Evolutionary conservation across 2,888 invertebrate species (phyloP).

Genomic region (Boloria selene): DNA sequence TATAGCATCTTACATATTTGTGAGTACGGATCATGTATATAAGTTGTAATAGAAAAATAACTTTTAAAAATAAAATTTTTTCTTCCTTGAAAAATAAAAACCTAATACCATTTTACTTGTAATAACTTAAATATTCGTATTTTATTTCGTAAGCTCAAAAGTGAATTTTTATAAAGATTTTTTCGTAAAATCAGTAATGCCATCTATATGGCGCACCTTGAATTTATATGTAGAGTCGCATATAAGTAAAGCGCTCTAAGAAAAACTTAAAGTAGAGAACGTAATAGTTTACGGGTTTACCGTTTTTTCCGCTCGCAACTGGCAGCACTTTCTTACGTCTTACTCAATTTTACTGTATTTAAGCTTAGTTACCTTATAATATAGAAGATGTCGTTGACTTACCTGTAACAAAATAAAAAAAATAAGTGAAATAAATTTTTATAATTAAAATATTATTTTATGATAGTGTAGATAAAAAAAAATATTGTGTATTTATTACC

Average conservation of each 20-base stretch:
- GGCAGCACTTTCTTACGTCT: conserved; percentile 21
- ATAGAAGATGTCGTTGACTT: conserved; percentile 1
- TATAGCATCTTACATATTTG: no score
- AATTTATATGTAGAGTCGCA: conserved; percentile 3
- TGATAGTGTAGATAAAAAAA: no score
- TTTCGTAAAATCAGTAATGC: conserved; percentile 7
- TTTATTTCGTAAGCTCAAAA: neutral
- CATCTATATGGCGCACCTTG: conserved; percentile 24
- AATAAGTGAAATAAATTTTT: neutral
- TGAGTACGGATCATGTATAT: no score
- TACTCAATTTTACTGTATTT: no score
- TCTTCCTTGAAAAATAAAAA: no score
- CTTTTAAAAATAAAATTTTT: no score
- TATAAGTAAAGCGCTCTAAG: neutral
- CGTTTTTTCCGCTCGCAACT: neutral
- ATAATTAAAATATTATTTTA: neutral
- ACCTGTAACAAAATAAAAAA: conserved; percentile 26
- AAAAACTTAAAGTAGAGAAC: conserved; percentile 23
- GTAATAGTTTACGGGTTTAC: conserved; percentile 11
- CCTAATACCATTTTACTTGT: no score
- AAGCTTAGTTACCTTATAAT: neutral
- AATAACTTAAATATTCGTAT: neutral
- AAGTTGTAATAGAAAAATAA: no score
- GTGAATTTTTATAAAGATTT: neutral
- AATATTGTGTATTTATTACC: no score